Conservation (phyloP, 2,888 invertebrate genomes). For the Allolobophora icterica region DNA sequence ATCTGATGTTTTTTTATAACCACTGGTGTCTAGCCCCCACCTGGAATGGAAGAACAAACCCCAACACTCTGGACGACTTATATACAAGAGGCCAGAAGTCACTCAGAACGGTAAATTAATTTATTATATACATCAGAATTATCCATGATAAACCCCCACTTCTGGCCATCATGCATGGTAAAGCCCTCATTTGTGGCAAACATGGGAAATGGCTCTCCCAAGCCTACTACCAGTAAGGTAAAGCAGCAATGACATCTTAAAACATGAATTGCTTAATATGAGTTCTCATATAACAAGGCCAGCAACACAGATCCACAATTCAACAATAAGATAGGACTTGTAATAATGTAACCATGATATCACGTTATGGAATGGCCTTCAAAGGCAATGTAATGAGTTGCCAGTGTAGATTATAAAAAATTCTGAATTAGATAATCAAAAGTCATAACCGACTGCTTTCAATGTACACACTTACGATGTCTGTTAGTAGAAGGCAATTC, state of each 20-base stretch:
- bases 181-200: too few relatives aligned
- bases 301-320: neutral
- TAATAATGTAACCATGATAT: neutral
- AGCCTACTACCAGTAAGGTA: neutral
- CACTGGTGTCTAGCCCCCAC: too few relatives aligned
- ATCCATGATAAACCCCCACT: too few relatives aligned
- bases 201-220: too few relatives aligned
- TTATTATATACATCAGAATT: too few relatives aligned
- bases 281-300: neutral
- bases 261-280: neutral
- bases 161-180: too few relatives aligned
- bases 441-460: neutral
- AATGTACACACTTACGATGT: conserved; percentile 12
- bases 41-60: too few relatives aligned
- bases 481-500: conserved; percentile 17
- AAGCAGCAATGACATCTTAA: neutral
- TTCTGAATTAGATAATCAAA: neutral
- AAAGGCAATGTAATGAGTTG: neutral
- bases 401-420: too few relatives aligned
- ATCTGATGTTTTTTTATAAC: neutral
- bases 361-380: neutral
- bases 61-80: too few relatives aligned
- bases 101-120: too few relatives aligned
- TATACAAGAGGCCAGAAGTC: too few relatives aligned
- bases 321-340: neutral